A percentile compares a stretch with the other conserved stretches of the same genome.
phyloP scores from a whole-genome alignment of 92 coral and sea anemone genomes.

The Epizoanthus stellaris region DNA sequence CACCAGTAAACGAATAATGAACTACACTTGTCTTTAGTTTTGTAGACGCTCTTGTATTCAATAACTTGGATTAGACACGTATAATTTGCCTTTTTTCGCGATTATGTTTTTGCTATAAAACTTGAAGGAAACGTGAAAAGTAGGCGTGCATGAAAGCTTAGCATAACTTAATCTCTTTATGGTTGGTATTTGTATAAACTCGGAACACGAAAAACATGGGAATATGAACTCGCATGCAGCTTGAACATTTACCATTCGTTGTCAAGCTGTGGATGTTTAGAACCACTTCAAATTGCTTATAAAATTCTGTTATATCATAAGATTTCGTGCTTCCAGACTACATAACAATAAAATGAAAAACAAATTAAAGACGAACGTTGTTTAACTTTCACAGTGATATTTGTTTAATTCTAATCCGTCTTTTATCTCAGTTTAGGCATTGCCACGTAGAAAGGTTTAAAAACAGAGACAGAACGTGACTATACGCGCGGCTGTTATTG shows the following conservation, averaged over 20 bases:
- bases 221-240: background rate
- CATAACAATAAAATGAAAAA: too few species aligned
- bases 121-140: background rate
- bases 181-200: slow-evolving; percentile 14
- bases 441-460: too few species aligned
- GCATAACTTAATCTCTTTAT: slow-evolving; percentile 21
- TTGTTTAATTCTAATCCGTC: slow-evolving; percentile 27
- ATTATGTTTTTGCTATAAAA: slow-evolving; percentile 1
- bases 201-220: background rate
- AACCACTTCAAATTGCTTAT: too few species aligned
- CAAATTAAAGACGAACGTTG: background rate
- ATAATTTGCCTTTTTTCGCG: background rate
- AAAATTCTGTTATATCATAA: too few species aligned
- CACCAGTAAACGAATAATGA: background rate
- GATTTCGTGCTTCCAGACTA: too few species aligned
- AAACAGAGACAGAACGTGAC: too few species aligned
- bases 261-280: too few species aligned
- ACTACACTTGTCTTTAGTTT: background rate
- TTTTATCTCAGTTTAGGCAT: slow-evolving; percentile 3
- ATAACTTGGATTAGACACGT: background rate
- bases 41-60: background rate
- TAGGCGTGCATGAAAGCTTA: background rate
- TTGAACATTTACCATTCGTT: background rate
- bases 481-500: too few species aligned
- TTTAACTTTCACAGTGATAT: slow-evolving; percentile 19